These are phyloP conservation scores for Halcyon smyrnensis DNA, from an alignment of 2,797 vertebrate genomes.

Conservation along the genomic window DNA sequence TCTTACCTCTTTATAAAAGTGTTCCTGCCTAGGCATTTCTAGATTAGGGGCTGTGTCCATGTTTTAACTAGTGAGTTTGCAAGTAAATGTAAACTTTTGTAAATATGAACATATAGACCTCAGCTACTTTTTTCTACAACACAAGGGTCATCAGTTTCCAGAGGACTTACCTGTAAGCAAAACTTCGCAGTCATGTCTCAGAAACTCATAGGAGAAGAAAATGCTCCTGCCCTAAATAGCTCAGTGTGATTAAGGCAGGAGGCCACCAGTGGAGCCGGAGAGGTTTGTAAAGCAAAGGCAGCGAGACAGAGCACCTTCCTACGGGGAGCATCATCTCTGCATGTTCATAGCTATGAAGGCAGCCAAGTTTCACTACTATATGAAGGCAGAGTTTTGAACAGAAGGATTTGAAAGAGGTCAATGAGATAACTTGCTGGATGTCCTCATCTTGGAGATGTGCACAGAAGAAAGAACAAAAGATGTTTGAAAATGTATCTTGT, in stretches of 20 bases:
- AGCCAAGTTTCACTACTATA: background rate
- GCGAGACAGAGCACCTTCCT: background rate
- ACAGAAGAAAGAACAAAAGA: conserved; percentile 23
- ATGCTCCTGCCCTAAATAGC: background rate
- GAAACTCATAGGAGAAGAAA: background rate
- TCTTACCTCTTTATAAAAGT: background rate
- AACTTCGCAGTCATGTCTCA: background rate
- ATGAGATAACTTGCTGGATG: background rate
- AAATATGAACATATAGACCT: background rate
- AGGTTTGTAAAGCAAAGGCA: background rate
- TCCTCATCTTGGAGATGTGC: background rate
- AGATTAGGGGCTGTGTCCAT: background rate
- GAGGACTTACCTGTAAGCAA: background rate
- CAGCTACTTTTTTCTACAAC: background rate
- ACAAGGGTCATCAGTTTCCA: background rate
- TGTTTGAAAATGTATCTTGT: conserved; percentile 25
- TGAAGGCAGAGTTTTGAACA: background rate
- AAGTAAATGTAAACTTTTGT: background rate
- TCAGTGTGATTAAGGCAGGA: background rate
- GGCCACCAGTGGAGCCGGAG: background rate
- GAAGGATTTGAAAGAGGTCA: conserved; percentile 25
- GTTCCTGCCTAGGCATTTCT: background rate
- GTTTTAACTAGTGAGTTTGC: background rate
- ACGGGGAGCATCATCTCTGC: background rate
- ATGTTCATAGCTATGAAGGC: background rate